Base-by-base conservation (phyloP, 30 jellyfish, hydroid and myxozoan species). In the Catostylus mosaicus region DNA sequence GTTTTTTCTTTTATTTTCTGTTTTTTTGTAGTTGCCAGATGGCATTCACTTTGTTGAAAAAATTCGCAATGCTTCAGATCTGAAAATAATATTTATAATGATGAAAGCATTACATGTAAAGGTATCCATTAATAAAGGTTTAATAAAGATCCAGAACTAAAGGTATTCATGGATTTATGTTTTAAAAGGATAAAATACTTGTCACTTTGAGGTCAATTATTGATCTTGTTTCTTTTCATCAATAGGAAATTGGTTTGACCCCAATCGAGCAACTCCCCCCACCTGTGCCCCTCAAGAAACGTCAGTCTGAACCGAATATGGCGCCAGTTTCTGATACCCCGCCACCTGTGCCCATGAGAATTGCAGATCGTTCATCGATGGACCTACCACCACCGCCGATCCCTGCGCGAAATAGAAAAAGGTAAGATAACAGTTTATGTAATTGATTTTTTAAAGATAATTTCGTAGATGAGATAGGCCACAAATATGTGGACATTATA, bases 211-310 rank as follows among this genome's bases (percentile, higher is more conserved):
- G 56, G 8, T 65, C 26, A 10, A 16, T 43, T 32, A 65, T 32
- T 7, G 2, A 23, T 16, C 47, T 4, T 19, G 18, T 14, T 12
- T 6, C 2, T 61, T 24, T 38, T 8, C 24, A 5, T 50, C 24
- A 50, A 5, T 3, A 50, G 75, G 31, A 50, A 22, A 16, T 18
- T 75, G 86, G 86, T 40, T 22, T 75, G 75, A 33, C 75, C 34
- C 86, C 86, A 24, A 34, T 75, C 30, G 86, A 50, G 30, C 63
- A 75, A 56, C 71, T 75, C 3, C 86, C 86, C 38, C 86, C 86
- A 3, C 86, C 86, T 48, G 26, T 75, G 14, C 86, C 86, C 34
- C 52, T 75, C 23, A 75, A 65, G 52, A 24, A 68, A 52, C 86
- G 46, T 23, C 59, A 75, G 22, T 10, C 37, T 16, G 51, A 24